Percentiles rank a stretch among this genome's conserved stretches.
phyloP scores from a whole-genome alignment of 1,140 invertebrate species.

The Lordiphosa mommai region DNA sequence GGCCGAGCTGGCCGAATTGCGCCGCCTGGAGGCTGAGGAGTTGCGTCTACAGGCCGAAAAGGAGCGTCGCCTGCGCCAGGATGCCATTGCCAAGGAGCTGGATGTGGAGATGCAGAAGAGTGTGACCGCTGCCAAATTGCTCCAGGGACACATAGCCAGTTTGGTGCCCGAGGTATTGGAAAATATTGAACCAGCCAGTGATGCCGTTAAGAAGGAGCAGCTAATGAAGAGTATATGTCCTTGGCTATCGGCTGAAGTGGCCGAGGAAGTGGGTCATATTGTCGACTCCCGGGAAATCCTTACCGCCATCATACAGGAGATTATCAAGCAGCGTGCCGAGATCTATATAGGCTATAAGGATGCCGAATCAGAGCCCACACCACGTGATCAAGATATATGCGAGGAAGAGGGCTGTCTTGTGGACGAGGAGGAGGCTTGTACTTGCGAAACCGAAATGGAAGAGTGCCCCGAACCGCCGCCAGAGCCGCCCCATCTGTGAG shows the following conservation, averaged over 20 bases:
- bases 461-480: conserved; percentile 38
- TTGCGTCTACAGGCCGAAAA: conserved; percentile 83
- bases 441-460: conserved; percentile 47
- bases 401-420: conserved; percentile 56
- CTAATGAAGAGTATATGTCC: conserved; percentile 91
- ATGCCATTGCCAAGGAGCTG: conserved; percentile 68
- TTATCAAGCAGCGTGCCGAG: conserved; percentile 85
- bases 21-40: conserved; percentile 87
- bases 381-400: conserved; percentile 16
- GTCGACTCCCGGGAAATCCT: conserved; percentile 89
- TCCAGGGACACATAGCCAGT: conserved; percentile 91
- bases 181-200: conserved; percentile 81
- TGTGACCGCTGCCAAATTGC: conserved; percentile 89
- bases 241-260: conserved; percentile 92
- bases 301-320: conserved; percentile 88
- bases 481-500: conserved; percentile 36
- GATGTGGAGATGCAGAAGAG: conserved; percentile 83
- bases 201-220: conserved; percentile 80
- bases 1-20: conserved; percentile 88
- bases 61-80: conserved; percentile 78
- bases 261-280: conserved; percentile 88
- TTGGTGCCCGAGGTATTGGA: conserved; percentile 91
- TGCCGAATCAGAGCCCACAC: conserved; percentile 24
- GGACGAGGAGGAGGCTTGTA: conserved; percentile 47
- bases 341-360: conserved; percentile 68